Percentiles rank a stretch among this genome's conserved stretches.
Conservation (phyloP, 2,888 invertebrate species). For the Lasioglossum villosulum region DNA sequence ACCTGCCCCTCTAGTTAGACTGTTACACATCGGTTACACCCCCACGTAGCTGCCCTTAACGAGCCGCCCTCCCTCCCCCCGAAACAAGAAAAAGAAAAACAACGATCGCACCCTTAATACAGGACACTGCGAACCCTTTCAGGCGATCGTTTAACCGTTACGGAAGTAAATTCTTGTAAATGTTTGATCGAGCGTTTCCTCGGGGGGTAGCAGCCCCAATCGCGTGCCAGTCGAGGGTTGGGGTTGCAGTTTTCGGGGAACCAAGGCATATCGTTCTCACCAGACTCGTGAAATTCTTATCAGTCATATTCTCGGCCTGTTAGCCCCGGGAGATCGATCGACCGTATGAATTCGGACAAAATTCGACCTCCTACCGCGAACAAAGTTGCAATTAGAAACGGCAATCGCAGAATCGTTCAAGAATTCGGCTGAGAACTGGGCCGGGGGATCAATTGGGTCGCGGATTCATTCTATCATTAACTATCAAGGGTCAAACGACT, state of each 20-base stretch:
- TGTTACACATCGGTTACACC: conserved; percentile 19
- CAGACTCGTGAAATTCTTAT: conserved; percentile 1
- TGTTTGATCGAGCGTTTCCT: conserved; percentile 36
- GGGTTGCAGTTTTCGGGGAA: conserved; percentile 24
- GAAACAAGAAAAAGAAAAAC: conserved; percentile 2
- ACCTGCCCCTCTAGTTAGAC: conserved; percentile 14
- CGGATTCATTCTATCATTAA: background rate
- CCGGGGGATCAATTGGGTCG: background rate
- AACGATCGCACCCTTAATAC: conserved; percentile 27
- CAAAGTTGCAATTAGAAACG: background rate
- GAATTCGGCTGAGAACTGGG: background rate
- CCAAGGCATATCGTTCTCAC: conserved; percentile 55
- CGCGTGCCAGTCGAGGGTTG: conserved; percentile 6
- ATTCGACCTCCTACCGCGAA: background rate
- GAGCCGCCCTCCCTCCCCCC: background rate
- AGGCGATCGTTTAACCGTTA: conserved; percentile 13
- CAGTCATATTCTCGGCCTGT: background rate
- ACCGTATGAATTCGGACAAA: background rate
- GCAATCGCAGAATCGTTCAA: background rate
- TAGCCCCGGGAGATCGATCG: background rate
- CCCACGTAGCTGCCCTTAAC: conserved; percentile 15
- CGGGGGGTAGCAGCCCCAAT: conserved; percentile 1
- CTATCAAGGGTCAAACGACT: background rate
- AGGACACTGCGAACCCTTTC: conserved; percentile 18
- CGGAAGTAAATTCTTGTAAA: conserved; percentile 23